Evolutionary conservation across 2,888 invertebrate genomes (phyloP).

Genomic region (Hanleya hanleyi): DNA sequence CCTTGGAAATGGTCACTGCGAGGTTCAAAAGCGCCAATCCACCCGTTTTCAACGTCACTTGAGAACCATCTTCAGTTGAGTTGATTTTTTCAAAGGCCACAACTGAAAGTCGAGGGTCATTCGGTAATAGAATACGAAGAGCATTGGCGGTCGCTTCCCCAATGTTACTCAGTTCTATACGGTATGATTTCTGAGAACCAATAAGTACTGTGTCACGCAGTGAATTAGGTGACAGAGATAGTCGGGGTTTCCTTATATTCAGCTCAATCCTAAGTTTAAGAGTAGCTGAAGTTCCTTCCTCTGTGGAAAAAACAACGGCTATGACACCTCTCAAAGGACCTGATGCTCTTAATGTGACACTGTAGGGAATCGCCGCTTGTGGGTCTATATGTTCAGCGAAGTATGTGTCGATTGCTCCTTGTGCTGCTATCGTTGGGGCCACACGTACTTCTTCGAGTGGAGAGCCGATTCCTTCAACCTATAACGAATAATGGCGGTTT

Average conservation of each 20-base stretch:
- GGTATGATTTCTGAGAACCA: slow-evolving; percentile 27
- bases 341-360: slow-evolving; percentile 26
- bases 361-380: slow-evolving; percentile 9
- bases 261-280: slow-evolving; percentile 25
- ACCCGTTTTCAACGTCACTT: slow-evolving; percentile 24
- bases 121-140: slow-evolving; percentile 36
- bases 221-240: slow-evolving; percentile 20
- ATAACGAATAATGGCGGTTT: no score
- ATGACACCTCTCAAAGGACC: slow-evolving; percentile 31
- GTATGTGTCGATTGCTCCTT: no score
- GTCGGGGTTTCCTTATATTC: slow-evolving; percentile 25
- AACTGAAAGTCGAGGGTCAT: slow-evolving; percentile 34
- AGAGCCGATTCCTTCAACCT: no score
- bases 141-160: slow-evolving; percentile 41
- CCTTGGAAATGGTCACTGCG: slow-evolving; percentile 27
- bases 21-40: slow-evolving; percentile 32
- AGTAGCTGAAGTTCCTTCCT: slow-evolving; percentile 26
- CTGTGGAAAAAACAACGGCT: slow-evolving; percentile 28
- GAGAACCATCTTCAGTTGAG: not conserved
- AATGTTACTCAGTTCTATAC: slow-evolving; percentile 39
- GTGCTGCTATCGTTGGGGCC: no score
- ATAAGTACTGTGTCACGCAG: slow-evolving; percentile 26
- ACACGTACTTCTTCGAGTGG: no score
- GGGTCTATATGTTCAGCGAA: no score
- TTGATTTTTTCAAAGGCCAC: slow-evolving; percentile 39